Evolutionary conservation across 2,888 invertebrate species (phyloP).

Genomic region (Aleiodes alternator): DNA sequence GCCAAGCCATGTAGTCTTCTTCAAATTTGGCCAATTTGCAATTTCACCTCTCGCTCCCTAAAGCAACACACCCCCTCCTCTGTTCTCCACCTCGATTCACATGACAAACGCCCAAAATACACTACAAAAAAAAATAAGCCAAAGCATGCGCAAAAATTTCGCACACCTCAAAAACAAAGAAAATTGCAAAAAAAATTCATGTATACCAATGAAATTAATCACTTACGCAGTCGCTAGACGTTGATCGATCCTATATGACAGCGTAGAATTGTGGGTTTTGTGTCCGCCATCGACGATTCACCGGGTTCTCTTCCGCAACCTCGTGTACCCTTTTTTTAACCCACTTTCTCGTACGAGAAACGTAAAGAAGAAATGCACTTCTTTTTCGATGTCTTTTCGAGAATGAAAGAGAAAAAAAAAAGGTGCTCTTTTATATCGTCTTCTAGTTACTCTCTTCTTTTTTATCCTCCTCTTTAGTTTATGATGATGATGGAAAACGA

Average conservation of each 20-base stretch:
- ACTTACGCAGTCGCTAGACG: constrained; percentile 59
- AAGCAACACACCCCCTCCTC: constrained; percentile 6
- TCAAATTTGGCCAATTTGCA: constrained; percentile 40
- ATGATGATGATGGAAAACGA: constrained; percentile 4
- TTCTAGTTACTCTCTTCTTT: not conserved
- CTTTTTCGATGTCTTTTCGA: not conserved
- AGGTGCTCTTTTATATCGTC: not conserved
- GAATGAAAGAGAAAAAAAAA: not conserved
- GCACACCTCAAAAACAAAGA: not conserved
- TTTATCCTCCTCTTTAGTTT: not conserved
- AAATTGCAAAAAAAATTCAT: not conserved
- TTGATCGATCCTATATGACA: constrained; percentile 57
- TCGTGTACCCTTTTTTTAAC: constrained; percentile 16
- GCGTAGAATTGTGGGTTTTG: constrained; percentile 56
- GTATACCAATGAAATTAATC: not conserved
- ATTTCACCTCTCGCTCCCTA: constrained; percentile 13
- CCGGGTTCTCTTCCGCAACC: constrained; percentile 43
- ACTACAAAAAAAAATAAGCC: not conserved
- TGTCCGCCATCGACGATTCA: constrained; percentile 56
- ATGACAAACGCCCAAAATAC: constrained; percentile 8
- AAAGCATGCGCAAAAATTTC: not conserved
- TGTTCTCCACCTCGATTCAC: too few species aligned
- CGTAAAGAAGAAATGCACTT: constrained; percentile 4
- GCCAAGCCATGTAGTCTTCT: constrained; percentile 41
- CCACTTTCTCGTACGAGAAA: constrained; percentile 22